Base-by-base conservation (phyloP, 2,888 invertebrate species). In the Philopedon plagiatum region DNA sequence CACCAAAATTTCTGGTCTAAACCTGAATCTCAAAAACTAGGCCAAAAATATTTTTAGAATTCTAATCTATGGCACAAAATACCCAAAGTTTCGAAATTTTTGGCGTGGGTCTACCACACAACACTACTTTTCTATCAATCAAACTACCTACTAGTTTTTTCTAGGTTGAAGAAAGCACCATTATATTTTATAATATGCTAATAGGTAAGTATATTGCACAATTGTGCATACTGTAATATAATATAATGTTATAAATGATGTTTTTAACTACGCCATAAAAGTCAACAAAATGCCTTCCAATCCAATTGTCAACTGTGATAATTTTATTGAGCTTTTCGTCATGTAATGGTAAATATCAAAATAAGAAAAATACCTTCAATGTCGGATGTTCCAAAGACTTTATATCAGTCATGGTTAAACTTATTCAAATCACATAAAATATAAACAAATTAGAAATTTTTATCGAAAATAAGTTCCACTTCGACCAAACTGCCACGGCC, bases 381-480 rank as follows among this genome's bases (percentile, higher is more conserved):
- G 98, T 97, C 61, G 97, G 94, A 87, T 98, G 97, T 86, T 99
- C 99, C 84, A 98, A 87, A 76, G 96, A 94, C 86, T 95, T 97
- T 75, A 98, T 89, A 88, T 98, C 97, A 84, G 95, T 93, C 96
- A 96, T 96, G 13, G 29, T 29, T 54, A 29, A 29, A 54, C 29
- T 32, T 29, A 54, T 32, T 54, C 29, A 29, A 54, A 54, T 54
- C 29, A 29, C 51, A 54, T 54, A 15, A 54, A 54, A 54, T n/a
- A n/a, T 54, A 54, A 54, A 54, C 51, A 54, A 54, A 54, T 54
- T 54, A 18, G 51, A 46, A 46, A 54, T 18, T 21, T 13, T 39
- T 54, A 32, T 54, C 51, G 29, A 54, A 32, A 32, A 54, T 54
- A 15, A 18, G 51, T 54, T 54, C 29, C 51, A 29, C 51, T 54